Conservation (phyloP, 2,797 vertebrate species). For the Rachycentron canadum region DNA sequence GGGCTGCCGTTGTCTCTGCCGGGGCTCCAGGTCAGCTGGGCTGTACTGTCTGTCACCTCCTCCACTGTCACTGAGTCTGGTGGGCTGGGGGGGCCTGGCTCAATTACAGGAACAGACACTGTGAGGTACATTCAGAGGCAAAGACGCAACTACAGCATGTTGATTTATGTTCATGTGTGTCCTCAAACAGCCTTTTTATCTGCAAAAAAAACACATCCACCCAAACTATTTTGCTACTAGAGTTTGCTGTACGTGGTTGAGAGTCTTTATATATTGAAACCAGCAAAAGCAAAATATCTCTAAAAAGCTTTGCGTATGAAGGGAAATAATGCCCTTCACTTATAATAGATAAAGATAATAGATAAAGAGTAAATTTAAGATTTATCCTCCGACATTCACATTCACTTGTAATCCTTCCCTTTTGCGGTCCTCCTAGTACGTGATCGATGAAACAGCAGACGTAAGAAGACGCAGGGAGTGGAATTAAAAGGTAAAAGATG, state of each 20-base stretch:
- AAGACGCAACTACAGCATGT: constrained; percentile 17
- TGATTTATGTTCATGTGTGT: not conserved
- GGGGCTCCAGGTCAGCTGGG: constrained; percentile 87
- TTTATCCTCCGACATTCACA: constrained; percentile 66
- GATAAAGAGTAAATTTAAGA: constrained; percentile 71
- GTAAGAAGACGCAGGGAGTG: constrained; percentile 47
- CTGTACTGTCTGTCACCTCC: constrained; percentile 89
- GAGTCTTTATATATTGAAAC: not conserved
- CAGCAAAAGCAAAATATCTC: constrained; percentile 10
- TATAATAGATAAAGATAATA: too few species aligned
- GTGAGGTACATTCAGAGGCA: constrained; percentile 63
- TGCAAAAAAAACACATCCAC: not conserved
- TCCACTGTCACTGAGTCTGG: constrained; percentile 87
- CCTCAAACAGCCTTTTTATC: not conserved
- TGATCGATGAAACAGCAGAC: constrained; percentile 68
- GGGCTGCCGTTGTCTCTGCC: constrained; percentile 89
- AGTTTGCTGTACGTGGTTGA: not conserved
- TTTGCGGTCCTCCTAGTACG: constrained; percentile 55
- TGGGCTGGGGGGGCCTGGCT: constrained; percentile 87
- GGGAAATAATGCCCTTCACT: constrained; percentile 55
- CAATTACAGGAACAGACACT: constrained; percentile 75
- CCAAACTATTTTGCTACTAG: not conserved
- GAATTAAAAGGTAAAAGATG: constrained; percentile 78
- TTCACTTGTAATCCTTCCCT: constrained; percentile 63
- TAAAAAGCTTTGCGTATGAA: constrained; percentile 39